Conservation (phyloP, 2,113 vertebrate genomes). For the Microcebus ravelobensis region DNA sequence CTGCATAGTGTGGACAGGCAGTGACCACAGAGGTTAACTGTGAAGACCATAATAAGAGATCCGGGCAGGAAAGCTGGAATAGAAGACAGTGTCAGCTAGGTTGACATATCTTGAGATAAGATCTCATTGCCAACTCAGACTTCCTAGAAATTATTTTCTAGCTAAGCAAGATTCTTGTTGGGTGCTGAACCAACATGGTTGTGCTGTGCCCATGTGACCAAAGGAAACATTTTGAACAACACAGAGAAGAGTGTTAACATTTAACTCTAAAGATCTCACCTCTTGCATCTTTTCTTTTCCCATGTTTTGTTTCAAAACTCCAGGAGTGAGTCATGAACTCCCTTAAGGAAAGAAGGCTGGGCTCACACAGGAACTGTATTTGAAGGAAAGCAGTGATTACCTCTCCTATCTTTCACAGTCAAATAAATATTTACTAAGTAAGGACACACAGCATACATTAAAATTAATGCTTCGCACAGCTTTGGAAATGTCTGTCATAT, state of each 20-base stretch:
- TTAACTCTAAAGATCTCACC: slow-evolving; percentile 34
- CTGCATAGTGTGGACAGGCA: neutral
- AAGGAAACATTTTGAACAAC: slow-evolving; percentile 39
- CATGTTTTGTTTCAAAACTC: slow-evolving; percentile 25
- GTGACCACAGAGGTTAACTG: neutral
- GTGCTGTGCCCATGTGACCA: neutral
- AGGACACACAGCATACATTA: slow-evolving; percentile 82
- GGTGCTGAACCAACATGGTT: neutral
- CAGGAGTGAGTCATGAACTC: neutral
- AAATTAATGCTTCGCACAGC: slow-evolving; percentile 79
- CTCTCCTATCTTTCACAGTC: slow-evolving; percentile 72
- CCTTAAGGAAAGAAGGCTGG: neutral
- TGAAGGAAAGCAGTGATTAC: slow-evolving; percentile 68
- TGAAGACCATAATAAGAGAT: neutral
- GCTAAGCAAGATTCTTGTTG: neutral
- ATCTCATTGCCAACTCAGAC: neutral
- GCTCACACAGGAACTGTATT: slow-evolving; percentile 35
- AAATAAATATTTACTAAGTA: slow-evolving; percentile 84
- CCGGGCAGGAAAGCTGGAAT: neutral
- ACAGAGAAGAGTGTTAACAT: neutral
- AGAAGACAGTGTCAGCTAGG: neutral
- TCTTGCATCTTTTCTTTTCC: neutral
- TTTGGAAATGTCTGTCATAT: slow-evolving; percentile 81
- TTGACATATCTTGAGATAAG: neutral
- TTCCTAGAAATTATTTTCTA: slow-evolving; percentile 45